Evolutionary conservation across 2,113 vertebrate genomes (phyloP), one percentile per base, ranked within the genome.

Genomic region (Castor canadensis): DNA sequence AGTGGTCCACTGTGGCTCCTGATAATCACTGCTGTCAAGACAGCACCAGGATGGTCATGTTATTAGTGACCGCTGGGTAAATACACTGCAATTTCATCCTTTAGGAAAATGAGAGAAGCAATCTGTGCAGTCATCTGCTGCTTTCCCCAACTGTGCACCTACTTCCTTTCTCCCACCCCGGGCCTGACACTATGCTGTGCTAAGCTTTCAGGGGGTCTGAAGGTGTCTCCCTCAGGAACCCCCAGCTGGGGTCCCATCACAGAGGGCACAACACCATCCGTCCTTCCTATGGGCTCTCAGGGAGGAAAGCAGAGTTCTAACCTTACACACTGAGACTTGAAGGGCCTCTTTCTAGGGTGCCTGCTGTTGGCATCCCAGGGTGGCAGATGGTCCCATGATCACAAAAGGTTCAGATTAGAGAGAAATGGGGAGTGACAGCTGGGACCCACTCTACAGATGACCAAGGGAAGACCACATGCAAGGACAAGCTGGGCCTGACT

Each of bases 151-250:
- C 17, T 69, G 19, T 58, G 4, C 1, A 69, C 11, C 9, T 22
- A 16, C 56, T 62, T 90, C 8, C 26, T n/a, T 81, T 40, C 60
- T 77, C n/a, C 16, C 54, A 38, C 2, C 11, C 58, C 84, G 47
- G 17, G n/a, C 4, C 20, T 16, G 10, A 75, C 28, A 73, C 20
- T 35, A 43, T 0, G 2, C 56, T 16, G 4, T 15, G 4, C 0
- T 0, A 30, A 38, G 66, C 17, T 93, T 90, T 5, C 15, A 24
- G 11, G 43, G 43, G 9, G 83, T 9, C 7, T 52, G 32, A 20
- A 9, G 1, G 17, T 19, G 4, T 47, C 2, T 35, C 13, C 22
- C 8, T 81, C 20, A 7, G 26, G 76, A n/a, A 52, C 9, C 5
- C 38, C 10, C 79, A 60, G n/a, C 9, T 0, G 19, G 64, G n/a